phyloP scores from a whole-genome alignment of 30 jellyfish, hydroid and myxozoan species.

The Phacellophora camtschatica region DNA sequence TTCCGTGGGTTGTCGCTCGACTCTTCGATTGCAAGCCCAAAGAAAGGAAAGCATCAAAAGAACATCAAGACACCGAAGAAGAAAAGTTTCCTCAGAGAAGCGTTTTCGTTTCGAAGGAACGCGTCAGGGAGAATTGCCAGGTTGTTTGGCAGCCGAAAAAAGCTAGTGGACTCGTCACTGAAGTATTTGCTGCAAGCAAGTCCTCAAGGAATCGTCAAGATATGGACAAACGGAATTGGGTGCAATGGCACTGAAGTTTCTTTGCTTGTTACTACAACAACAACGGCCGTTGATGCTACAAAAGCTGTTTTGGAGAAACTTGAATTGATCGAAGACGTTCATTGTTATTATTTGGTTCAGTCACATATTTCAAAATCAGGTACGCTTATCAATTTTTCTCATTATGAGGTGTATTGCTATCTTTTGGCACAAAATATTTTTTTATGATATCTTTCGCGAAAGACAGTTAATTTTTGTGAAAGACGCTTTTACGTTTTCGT shows the following conservation, averaged over 20 bases:
- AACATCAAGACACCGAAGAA: not conserved
- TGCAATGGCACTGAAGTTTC: constrained; percentile 7
- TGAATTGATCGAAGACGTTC: constrained; percentile 41
- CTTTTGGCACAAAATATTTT: too few relatives aligned
- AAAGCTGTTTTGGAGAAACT: constrained; percentile 50
- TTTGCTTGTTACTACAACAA: constrained; percentile 38
- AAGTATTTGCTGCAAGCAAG: constrained; percentile 59
- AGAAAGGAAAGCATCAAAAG: not conserved
- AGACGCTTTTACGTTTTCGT: too few relatives aligned
- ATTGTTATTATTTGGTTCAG: constrained; percentile 43
- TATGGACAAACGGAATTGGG: constrained; percentile 8
- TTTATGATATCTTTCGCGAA: too few relatives aligned
- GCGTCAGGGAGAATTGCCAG: constrained; percentile 36
- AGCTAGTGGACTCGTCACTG: constrained; percentile 56
- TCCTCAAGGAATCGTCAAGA: constrained; percentile 71
- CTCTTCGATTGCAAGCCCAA: not conserved
- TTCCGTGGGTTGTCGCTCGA: not conserved
- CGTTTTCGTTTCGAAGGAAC: constrained; percentile 75
- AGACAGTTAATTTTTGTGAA: too few relatives aligned
- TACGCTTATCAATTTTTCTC: too few relatives aligned
- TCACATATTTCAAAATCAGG: constrained; percentile 60
- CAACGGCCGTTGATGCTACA: constrained; percentile 57
- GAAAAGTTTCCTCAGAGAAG: constrained; percentile 60
- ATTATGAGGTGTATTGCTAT: too few relatives aligned
- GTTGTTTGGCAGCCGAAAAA: constrained; percentile 63